Evolutionary conservation across 23 tunicate species (phyloP).

Genomic region (Phallusia fumigata): DNA sequence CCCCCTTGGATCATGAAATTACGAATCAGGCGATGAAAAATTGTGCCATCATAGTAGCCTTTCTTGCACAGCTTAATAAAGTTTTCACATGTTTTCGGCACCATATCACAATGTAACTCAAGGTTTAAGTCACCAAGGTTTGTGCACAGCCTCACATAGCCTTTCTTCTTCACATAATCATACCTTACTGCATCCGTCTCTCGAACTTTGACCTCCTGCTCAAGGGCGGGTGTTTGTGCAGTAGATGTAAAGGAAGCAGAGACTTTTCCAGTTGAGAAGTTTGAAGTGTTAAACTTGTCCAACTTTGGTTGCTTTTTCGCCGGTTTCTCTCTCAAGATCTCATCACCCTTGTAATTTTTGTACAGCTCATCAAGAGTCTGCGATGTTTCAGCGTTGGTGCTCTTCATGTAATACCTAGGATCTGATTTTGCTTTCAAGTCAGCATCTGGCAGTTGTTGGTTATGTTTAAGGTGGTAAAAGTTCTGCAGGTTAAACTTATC

Average conservation of each 20-base stretch:
- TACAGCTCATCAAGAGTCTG: constrained; percentile 78
- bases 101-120: constrained; percentile 86
- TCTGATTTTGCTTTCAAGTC: constrained; percentile 70
- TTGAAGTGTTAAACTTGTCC: constrained; percentile 81
- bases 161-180: constrained; percentile 87
- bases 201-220: constrained; percentile 54
- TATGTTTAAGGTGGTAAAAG: constrained; percentile 83
- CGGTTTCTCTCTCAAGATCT: constrained; percentile 48
- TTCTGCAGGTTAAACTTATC: constrained; percentile 90
- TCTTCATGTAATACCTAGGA: constrained; percentile 80
- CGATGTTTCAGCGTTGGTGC: constrained; percentile 73
- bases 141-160: constrained; percentile 70
- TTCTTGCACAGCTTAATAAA: constrained; percentile 90
- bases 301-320: constrained; percentile 27
- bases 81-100: constrained; percentile 93
- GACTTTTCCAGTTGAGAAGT: constrained; percentile 81
- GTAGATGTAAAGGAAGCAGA: constrained; percentile 91
- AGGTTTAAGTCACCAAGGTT: constrained; percentile 88
- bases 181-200: constrained; percentile 76
- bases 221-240: constrained; percentile 50
- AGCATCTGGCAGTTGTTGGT: constrained; percentile 82
- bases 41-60: constrained; percentile 91
- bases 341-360: constrained; percentile 80
- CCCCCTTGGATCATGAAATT: constrained; percentile 98
- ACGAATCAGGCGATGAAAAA: constrained; percentile 77